A percentile compares a stretch with the other conserved stretches of the same genome.
Conservation (phyloP, 2,113 vertebrate genomes). For the Callipepla squamata region DNA sequence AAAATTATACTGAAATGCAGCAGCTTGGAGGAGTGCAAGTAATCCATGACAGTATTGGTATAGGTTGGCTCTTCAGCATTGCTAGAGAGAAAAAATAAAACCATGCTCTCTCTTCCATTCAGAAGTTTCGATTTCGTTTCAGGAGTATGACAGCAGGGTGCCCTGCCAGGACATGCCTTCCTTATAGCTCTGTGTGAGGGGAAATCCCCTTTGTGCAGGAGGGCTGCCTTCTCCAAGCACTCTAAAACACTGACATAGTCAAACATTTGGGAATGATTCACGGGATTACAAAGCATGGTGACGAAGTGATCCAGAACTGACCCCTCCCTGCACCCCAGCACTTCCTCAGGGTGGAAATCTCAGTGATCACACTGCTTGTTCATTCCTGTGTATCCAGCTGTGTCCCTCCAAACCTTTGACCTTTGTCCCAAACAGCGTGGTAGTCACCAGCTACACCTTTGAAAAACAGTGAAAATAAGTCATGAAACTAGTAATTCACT, state of each 20-base stretch:
- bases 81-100: not conserved
- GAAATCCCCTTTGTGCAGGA: not conserved
- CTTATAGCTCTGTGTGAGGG: not conserved
- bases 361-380: not conserved
- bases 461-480: not conserved
- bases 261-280: not conserved
- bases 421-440: not conserved
- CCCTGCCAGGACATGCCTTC: not conserved
- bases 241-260: not conserved
- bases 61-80: not conserved
- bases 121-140: not conserved
- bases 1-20: not conserved
- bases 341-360: not conserved
- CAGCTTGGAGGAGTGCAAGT: not conserved
- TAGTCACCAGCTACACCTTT: not conserved
- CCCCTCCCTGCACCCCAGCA: not conserved
- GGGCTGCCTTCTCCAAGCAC: not conserved
- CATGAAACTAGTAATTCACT: not conserved
- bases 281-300: not conserved
- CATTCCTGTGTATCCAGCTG: not conserved
- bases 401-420: not conserved
- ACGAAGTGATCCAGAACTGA: not conserved
- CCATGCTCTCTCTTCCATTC: not conserved
- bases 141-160: not conserved
- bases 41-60: not conserved